A percentile compares a stretch with the other conserved stretches of the same genome.
These are phyloP conservation scores for Microtus pennsylvanicus DNA, from an alignment of 2,113 vertebrate genomes.

Conservation along the genomic window DNA sequence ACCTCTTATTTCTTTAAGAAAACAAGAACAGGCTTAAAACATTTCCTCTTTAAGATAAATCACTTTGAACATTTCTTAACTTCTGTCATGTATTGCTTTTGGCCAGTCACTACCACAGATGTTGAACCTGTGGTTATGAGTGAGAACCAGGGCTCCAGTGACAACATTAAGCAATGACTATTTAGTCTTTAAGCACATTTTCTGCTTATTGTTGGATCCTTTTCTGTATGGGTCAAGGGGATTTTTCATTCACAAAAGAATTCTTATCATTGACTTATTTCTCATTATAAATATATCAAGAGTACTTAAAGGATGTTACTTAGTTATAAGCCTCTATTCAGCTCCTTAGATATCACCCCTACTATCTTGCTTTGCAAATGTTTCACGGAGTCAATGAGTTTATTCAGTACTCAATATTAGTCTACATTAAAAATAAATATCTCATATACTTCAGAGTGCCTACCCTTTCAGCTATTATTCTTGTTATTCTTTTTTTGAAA, in stretches of 20 bases:
- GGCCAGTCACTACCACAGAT: constrained; percentile 63
- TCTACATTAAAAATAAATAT: constrained; percentile 12
- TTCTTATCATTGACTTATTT: not conserved
- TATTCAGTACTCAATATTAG: not conserved
- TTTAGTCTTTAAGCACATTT: not conserved
- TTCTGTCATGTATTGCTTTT: constrained; percentile 61
- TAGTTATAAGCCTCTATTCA: not conserved
- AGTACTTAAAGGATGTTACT: not conserved
- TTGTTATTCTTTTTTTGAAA: constrained; percentile 4
- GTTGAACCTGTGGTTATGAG: constrained; percentile 71
- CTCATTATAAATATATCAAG: constrained; percentile 22
- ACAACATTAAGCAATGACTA: constrained; percentile 82
- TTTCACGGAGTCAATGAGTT: not conserved
- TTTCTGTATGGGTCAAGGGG: not conserved
- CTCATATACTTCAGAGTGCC: not conserved
- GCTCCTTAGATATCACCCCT: not conserved
- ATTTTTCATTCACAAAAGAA: not conserved
- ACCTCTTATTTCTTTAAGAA: not conserved
- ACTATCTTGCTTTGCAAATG: not conserved
- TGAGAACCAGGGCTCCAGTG: constrained; percentile 77
- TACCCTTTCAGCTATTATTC: not conserved
- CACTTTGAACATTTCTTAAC: constrained; percentile 40
- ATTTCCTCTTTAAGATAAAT: constrained; percentile 35
- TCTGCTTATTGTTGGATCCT: not conserved
- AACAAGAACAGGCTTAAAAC: constrained; percentile 4